Evolutionary conservation across 2,888 invertebrate genomes (phyloP), one percentile per base, ranked within the genome.

Genomic region (Villa cingulata): DNA sequence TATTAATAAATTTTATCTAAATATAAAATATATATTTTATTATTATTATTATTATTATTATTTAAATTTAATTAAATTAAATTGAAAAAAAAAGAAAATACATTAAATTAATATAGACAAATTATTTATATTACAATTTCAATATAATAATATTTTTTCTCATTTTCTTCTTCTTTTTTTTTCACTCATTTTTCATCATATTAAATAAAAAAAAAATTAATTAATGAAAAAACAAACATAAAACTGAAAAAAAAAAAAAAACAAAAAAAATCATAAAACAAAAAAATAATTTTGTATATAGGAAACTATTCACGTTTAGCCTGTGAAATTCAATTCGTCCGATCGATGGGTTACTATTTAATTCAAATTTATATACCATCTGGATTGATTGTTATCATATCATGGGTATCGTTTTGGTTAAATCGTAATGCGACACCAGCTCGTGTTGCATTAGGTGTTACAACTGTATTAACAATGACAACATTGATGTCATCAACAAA

Each of bases 291-390:
- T 5, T n/a, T 51, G 48, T 46, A 52, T 52, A 61, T 77, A 89
- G 94, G 94, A 78, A 91, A 92, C 75, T 95, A 94, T 75, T 92
- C 91, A 64, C 83, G 94, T 66, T 75, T 95, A 78, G 88, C 89
- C 62, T 92, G 91, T 75, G 90, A 90, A 74, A 92, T 94, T 72
- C 90, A 92, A 74, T 92, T 95, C 74, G 91, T 91, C 61, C 83
- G 95, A 60, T 92, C 92, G 66, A 92, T 95, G 90, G 95, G 95
- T 67, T 95, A 95, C 80, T 95, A 95, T 77, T 80, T 94, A 66
- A 95, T 95, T 75, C 94, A 94, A 77, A 94, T 94, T 74, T 94
- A 94, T 77, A 91, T 94, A 75, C 94, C 94, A 66, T 92, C 92
- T 72, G 88, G 90, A 71, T 80, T 94, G 72, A 92, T 92, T 74